Base-by-base conservation (phyloP, 64 coral and sea anemone genomes). In the Dendronephthya gigantea region DNA sequence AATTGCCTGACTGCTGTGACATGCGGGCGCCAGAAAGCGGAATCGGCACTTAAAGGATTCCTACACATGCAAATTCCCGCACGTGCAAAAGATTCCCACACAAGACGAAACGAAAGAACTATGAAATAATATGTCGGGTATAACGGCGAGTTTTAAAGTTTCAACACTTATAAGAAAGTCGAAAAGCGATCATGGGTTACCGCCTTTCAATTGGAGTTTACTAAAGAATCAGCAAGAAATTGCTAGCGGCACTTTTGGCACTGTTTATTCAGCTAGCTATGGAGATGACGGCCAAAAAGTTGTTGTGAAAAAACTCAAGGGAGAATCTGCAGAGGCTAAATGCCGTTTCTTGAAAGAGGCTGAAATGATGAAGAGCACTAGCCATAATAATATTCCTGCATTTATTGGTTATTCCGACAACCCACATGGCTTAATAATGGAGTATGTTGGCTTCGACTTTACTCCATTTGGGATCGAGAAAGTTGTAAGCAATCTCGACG, bases 161-260 rank as follows among this genome's bases (percentile, higher is more conserved):
- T n/a, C n/a, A n/a, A n/a, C n/a, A n/a, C n/a, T n/a, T n/a, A n/a
- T n/a, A n/a, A 70, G 25, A 70, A 70, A n/a, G 29, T 31, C 23
- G 23, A 70, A 70, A 70, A 70, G 25, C 6, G 9, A 70, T 70
- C 66, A 70, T n/a, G 17, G 66, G 8, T 70, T 70, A n/a, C 66
- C 66, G 6, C 23, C 66, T n/a, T 70, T 70, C 19, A n/a, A 70
- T 70, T 70, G 66, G 52, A 66, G 40, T 35, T 65, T 39, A 0
- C 17, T 66, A 65, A 86, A 39, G 48, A 70, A 68, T 37, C 49
- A 39, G 40, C 52, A 86, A 65, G 85, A 86, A 66, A 29, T 86
- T 86, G 85, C 34, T 68, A 86, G 85, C 85, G 85, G 85, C 38
- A 40, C 59, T 14, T 89, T 89, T 89, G 82, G 88, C 22, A 62